Conservation (phyloP, 2,113 vertebrate species). For the human region DNA sequence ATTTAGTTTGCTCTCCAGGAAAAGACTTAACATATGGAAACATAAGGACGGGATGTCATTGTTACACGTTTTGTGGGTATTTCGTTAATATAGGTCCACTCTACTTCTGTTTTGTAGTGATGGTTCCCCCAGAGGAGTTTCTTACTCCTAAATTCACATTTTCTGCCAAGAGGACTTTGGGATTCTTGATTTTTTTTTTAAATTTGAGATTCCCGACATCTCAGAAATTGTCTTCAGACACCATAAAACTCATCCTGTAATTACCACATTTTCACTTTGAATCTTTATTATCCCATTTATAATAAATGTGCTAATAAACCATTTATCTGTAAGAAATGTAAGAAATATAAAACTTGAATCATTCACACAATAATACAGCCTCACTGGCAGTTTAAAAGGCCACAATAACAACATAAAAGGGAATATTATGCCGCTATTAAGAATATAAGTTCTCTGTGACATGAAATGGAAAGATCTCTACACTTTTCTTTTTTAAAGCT, state of each 20-base stretch:
- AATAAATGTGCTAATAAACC: conserved; percentile 60
- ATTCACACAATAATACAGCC: conserved; percentile 50
- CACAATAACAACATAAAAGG: conserved; percentile 49
- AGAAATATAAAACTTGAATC: conserved; percentile 52
- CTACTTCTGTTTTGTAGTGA: neutral
- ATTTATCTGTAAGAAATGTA: conserved; percentile 60
- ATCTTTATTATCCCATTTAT: conserved; percentile 64
- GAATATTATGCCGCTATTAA: conserved; percentile 58
- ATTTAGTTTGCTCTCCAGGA: neutral
- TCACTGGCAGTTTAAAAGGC: conserved; percentile 58
- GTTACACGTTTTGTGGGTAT: neutral
- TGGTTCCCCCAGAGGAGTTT: neutral
- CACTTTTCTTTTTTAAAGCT: no score
- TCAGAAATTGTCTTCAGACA: conserved; percentile 61
- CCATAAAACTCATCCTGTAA: conserved; percentile 60
- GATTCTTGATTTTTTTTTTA: conserved; percentile 29
- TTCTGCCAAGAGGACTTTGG: conserved; percentile 31
- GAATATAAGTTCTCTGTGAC: conserved; percentile 1
- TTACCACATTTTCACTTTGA: conserved; percentile 58
- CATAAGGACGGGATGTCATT: neutral
- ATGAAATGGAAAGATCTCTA: conserved; percentile 24
- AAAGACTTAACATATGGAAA: conserved; percentile 24
- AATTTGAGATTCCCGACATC: neutral
- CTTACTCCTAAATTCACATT: conserved; percentile 33
- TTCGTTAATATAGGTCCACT: neutral